phyloP scores from a whole-genome alignment of 2,888 invertebrate species.

The Meloe dianella region DNA sequence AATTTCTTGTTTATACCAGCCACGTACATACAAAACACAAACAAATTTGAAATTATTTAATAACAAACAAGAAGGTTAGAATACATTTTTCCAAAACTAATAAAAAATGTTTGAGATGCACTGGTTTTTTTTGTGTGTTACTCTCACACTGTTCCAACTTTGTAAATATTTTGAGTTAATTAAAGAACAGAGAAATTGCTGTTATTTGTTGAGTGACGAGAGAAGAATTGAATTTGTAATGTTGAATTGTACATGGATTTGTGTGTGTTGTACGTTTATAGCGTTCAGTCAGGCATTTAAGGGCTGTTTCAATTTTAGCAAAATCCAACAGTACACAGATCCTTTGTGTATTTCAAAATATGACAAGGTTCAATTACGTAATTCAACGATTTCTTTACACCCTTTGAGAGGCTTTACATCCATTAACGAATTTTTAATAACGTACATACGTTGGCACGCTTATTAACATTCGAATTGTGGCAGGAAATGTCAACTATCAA shows the following conservation, averaged over 20 bases:
- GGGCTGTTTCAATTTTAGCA: not conserved
- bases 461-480: no score
- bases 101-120: not conserved
- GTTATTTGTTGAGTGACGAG: slow-evolving; percentile 37
- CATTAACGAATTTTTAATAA: no score
- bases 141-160: slow-evolving; percentile 40
- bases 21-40: not conserved
- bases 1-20: slow-evolving; percentile 2
- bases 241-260: slow-evolving; percentile 15
- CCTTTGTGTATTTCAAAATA: no score
- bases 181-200: slow-evolving; percentile 51
- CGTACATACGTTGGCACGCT: no score
- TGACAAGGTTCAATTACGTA: no score
- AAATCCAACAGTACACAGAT: not conserved
- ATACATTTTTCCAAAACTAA: no score
- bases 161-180: slow-evolving; percentile 57
- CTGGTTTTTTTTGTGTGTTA: not conserved
- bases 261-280: not conserved
- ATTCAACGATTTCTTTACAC: no score
- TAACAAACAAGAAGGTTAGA: no score
- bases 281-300: slow-evolving; percentile 25
- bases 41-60: no score
- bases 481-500: slow-evolving; percentile 41
- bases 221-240: slow-evolving; percentile 24
- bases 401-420: no score